Base-by-base conservation (phyloP, 2,113 vertebrate species). In the Parus major region DNA sequence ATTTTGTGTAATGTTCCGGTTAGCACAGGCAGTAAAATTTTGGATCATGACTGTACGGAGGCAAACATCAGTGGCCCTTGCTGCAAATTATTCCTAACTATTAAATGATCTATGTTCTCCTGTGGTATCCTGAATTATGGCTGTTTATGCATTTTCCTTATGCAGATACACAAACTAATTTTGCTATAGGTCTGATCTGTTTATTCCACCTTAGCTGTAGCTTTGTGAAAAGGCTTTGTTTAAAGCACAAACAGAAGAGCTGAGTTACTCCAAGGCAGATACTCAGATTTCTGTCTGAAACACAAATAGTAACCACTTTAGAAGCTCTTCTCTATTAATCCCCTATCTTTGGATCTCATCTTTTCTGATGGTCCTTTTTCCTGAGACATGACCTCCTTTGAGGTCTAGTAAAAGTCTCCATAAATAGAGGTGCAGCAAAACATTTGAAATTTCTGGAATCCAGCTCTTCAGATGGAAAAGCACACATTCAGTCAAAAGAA, bases 401-500 rank as follows among this genome's bases (percentile, higher is more conserved):
- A 66, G 75, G 64, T 36, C 41, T 88, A 66, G 29, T 89, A 91
- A 91, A 95, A 69, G 16, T 65, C 52, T 50, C 19, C 41, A 65
- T 84, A 87, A 92, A 95, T 33, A 69, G 73, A 82, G 31, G 56
- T 49, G 57, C 60, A 85, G 52, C 0, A 3, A 94, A 80, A 57
- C 27, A 83, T 88, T 78, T 86, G 47, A 88, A 82, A 88, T 84
- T 82, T 39, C 61, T 92, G 61, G 53, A 95, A 87, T 85, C 41
- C 57, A 77, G 8, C n/a, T n/a, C 39, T 77, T 77, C 60, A 55
- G 24, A 60, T 25, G 28, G 42, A 64, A 90, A 88, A 88, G 68
- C 44, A 90, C 33, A 87, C 64, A 88, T 90, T 88, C 5, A 8
- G 19, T 49, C 56, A 80, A 92, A 95, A 93, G 29, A 91, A 88